Evolutionary conservation across 2,797 vertebrate species (phyloP), one percentile per base, ranked within the genome.

Genomic region (Sternotherus odoratus): DNA sequence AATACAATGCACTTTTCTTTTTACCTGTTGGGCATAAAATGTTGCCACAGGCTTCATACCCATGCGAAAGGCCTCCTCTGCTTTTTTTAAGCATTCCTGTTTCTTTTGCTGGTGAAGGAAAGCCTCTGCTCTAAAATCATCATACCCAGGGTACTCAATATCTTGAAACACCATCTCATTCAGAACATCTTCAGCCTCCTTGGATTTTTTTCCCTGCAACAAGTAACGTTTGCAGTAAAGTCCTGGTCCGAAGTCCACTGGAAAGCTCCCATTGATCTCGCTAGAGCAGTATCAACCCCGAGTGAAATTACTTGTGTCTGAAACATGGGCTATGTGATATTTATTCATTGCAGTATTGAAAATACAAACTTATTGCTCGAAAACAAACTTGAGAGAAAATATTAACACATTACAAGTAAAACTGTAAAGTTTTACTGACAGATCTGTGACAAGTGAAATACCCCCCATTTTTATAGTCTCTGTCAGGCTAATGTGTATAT

Each of bases 81-180:
- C 99, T 94, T 99, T 99, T 86, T 96, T 95, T 79, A 99, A 99
- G 95, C 97, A 98, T 79, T 99, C 99, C 1, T 98, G 98, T 96
- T 99, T 99, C 92, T 98, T 98, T 12, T 95, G 98, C 57, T 98
- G 98, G 97, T 99, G 99, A 86, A 99, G 97, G 82, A 97, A 98
- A 56, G 99, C 99, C 96, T 99, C 99, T 0, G 99, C 99, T 96
- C 99, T 98, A 93, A 99, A 99, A 97, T 99, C 99, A 21, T 98
- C 97, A 5, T 99, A 99, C 43, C 99, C 98, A 9, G 99, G 99
- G 95, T 99, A 99, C 72, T 99, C 98, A 6, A 98, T 98, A 79
- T 99, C 98, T 97, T 99, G 99, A 96, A 98, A 99, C 54, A 85
- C 46, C 3, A 85, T n/a, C 74, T 98, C 98, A 19, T 23, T 85